Base-by-base conservation (phyloP, 2,888 invertebrate genomes). In the Panopea generosa region DNA sequence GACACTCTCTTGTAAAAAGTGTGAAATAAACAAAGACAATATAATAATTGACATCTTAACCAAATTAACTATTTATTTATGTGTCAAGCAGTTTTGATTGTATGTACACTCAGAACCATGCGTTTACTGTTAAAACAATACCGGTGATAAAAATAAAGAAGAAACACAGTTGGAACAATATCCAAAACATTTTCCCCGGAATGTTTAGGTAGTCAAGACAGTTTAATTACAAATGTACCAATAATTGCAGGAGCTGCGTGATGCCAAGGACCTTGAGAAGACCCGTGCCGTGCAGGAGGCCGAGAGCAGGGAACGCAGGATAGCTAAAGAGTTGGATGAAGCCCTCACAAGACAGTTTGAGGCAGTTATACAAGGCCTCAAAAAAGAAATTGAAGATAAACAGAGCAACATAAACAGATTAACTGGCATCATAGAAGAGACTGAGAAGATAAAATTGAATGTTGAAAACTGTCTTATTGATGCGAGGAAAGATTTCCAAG, bases 401-500 rank as follows among this genome's bases (percentile, higher is more conserved):
- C 38, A 71, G 26, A 60, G 33, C 7, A 77, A 79, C 27, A 84
- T 86, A 24, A 33, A 66, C 3, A 68, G 69, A 56, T 57, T 81
- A 38, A 52, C 76, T n/a, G 53, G 50, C 52, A 66, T 76, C 55
- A 82, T 86, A 16, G 22, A 59, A 22, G 77, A 83, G n/a, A 61
- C 72, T 29, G 84, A 84, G 45, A 69, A 74, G 22, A 68, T 77
- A 22, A 88, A 85, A 72, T 33, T 50, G 20, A 69, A 73, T 33
- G 77, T 86, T 1, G 85, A 86, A 68, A 72, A 71, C 26, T 82
- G 83, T 61, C 66, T 89, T 38, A n/a, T 82, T 22, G 84, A 85
- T 56, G 77, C 86, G 11, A 53, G 85, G 9, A 72, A 72, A 33
- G 86, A 84, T 45, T 89, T 87, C 52, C 88, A 89, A 73, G 80